Base-by-base conservation (phyloP, 2,797 vertebrate genomes). In the Sardinella longiceps region DNA sequence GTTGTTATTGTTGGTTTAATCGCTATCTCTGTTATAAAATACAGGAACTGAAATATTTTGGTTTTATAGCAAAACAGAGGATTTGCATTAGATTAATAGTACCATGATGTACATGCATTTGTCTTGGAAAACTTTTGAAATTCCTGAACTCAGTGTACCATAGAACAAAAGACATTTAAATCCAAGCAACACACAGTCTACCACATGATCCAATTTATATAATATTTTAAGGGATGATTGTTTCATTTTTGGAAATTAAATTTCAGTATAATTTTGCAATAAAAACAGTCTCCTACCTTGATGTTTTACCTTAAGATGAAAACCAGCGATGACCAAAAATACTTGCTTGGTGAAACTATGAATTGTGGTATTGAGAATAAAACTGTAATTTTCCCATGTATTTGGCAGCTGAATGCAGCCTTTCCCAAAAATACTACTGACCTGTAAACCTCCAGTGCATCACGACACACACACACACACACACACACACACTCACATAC, bases 21-120 rank as follows among this genome's bases (percentile, higher is more conserved):
- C 48, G 23, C 5, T 20, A 58, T 80, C 3, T 28, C 30, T 84
- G 56, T 63, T 3, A 63, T 81, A 48, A 80, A 60, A 51, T 0
- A 33, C 5, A 80, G 66, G 60, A 74, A 25, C 15, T 43, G 12
- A 53, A 80, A 50, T 58, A 58, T 43, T 39, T 63, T 15, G 51
- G 2, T 51, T 74, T 84, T 80, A 9, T 81, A 39, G 39, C 74
- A 81, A 81, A 70, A 48, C 45, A 48, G 58, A 46, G 37, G 43
- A 58, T 58, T 39, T 80, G 39, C 33, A 23, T 46, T 83, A 25
- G 14, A 83, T 20, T 30, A 48, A 83, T 83, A 1, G 46, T 43
- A 39, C 70, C 28, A 46, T 30, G 58, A 83, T 83, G 39, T 43
- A 39, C 82, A 63, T 83, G 28, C 23, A 83, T 83, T 60, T 66